These are phyloP conservation scores for Stictocephala bisonia DNA, from an alignment of 2,888 invertebrate genomes.

Conservation along the genomic window DNA sequence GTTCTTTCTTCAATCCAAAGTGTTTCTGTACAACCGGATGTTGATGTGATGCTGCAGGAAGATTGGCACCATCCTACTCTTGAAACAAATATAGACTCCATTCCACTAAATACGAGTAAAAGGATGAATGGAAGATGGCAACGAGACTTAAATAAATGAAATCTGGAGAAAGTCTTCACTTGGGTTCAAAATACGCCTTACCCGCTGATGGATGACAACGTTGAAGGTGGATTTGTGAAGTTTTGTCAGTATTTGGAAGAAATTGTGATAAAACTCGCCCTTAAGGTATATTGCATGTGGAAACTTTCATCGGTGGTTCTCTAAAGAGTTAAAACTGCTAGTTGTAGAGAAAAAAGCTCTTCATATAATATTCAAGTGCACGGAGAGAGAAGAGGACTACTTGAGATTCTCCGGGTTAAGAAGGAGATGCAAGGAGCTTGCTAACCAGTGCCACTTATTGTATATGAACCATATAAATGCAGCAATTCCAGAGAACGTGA, in stretches of 20 bases:
- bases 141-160: conserved; percentile 2
- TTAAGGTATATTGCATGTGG: not conserved
- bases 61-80: conserved; percentile 5
- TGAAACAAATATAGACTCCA: not conserved
- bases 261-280: not conserved
- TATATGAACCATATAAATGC: not conserved
- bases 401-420: not conserved
- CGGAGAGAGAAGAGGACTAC: conserved; percentile 2
- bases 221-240: not conserved
- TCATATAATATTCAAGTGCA: not conserved
- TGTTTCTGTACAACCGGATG: not conserved
- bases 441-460: not conserved
- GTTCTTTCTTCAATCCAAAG: not conserved
- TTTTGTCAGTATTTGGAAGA: not conserved
- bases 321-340: not conserved
- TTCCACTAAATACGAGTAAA: not conserved
- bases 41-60: not conserved
- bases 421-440: conserved; percentile 9
- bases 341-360: not conserved
- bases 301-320: no score
- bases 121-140: not conserved
- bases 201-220: not conserved
- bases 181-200: conserved; percentile 6
- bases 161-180: not conserved
- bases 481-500: not conserved